These are phyloP conservation scores for Origma solitaria DNA, from an alignment of 2,113 vertebrate genomes.

Conservation along the genomic window DNA sequence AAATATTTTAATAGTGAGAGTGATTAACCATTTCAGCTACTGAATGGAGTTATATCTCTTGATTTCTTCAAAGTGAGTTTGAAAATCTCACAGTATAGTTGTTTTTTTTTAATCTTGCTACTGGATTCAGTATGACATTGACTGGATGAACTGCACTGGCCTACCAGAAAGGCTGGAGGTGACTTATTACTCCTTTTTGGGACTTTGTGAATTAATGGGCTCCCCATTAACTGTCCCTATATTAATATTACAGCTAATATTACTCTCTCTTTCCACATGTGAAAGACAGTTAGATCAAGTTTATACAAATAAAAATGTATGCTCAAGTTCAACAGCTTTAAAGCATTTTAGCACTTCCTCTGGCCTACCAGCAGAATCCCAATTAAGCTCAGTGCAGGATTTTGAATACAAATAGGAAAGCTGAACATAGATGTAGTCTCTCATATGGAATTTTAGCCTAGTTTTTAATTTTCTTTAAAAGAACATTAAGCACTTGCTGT, in stretches of 20 bases:
- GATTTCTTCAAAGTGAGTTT: not conserved
- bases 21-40: not conserved
- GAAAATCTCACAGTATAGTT: not conserved
- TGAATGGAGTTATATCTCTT: not conserved
- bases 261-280: not conserved
- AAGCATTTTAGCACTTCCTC: not conserved
- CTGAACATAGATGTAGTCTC: not conserved
- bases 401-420: not conserved
- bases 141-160: not conserved
- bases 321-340: not conserved
- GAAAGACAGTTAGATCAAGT: not conserved
- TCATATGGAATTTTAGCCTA: not conserved
- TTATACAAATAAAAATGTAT: not conserved
- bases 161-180: not conserved
- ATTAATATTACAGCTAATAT: not conserved
- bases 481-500: not conserved
- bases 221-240: not conserved
- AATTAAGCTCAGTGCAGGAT: not conserved
- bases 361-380: not conserved
- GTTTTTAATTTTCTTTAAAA: not conserved
- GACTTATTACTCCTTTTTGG: not conserved
- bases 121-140: not conserved
- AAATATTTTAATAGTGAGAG: not conserved
- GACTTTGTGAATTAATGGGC: not conserved
- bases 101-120: not conserved